A percentile compares a stretch with the other conserved stretches of the same genome.
These are phyloP conservation scores for Leucoraja erinaceus DNA, from an alignment of 2,113 vertebrate genomes.

Conservation along the genomic window DNA sequence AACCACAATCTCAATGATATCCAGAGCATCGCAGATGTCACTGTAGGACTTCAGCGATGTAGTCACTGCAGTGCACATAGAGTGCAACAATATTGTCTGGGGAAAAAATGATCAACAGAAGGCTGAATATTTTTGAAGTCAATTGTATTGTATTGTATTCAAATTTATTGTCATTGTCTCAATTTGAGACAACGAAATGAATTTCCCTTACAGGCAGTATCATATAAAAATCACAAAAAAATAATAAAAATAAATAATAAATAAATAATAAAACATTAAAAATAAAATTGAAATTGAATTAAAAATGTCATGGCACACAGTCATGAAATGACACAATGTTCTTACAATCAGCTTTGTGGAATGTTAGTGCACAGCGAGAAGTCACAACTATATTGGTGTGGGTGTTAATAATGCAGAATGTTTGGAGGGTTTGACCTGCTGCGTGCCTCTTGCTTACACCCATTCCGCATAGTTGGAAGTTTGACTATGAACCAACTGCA, in stretches of 20 bases:
- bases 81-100: slow-evolving; percentile 54
- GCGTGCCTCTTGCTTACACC: neutral
- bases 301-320: too few relatives aligned
- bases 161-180: too few relatives aligned
- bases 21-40: slow-evolving; percentile 55
- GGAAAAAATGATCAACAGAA: neutral
- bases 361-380: neutral
- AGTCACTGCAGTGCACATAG: slow-evolving; percentile 46
- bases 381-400: neutral
- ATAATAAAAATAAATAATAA: too few relatives aligned
- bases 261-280: too few relatives aligned
- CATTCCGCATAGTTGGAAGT: neutral
- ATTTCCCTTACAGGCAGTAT: too few relatives aligned
- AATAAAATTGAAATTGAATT: too few relatives aligned
- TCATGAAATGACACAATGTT: too few relatives aligned
- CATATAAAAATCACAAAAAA: too few relatives aligned
- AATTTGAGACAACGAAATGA: too few relatives aligned
- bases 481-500: neutral
- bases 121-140: neutral
- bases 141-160: too few relatives aligned
- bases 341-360: neutral
- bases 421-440: neutral
- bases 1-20: slow-evolving; percentile 52
- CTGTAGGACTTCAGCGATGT: slow-evolving; percentile 53
- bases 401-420: neutral